phyloP scores from a whole-genome alignment of 1,140 invertebrate genomes.

The Trichomalopsis sarcophagae region DNA sequence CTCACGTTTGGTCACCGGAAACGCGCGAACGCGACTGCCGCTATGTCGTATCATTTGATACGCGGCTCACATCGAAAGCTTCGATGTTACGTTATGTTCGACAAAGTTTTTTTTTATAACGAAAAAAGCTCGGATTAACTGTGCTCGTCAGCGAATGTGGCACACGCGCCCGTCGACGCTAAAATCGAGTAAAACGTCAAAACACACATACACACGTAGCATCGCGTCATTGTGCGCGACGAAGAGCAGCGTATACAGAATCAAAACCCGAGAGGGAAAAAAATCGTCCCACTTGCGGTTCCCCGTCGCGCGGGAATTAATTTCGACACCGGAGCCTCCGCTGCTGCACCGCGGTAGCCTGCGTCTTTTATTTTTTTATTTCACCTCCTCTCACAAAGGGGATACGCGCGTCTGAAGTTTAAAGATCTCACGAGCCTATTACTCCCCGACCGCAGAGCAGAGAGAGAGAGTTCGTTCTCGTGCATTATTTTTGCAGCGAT shows the following conservation, averaged over 20 bases:
- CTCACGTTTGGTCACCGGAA: neutral
- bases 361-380: neutral
- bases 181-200: too few relatives aligned
- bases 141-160: too few relatives aligned
- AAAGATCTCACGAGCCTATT: conserved; percentile 57
- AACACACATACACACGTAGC: too few relatives aligned
- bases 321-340: neutral
- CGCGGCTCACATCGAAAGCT: too few relatives aligned
- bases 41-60: neutral
- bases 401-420: conserved; percentile 50
- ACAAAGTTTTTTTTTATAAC: too few relatives aligned
- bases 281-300: neutral
- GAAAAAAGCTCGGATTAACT: too few relatives aligned
- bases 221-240: too few relatives aligned
- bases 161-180: too few relatives aligned
- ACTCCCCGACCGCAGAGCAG: conserved; percentile 55
- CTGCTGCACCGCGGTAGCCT: neutral
- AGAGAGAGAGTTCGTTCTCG: too few relatives aligned
- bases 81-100: too few relatives aligned
- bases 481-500: too few relatives aligned
- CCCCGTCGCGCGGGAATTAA: neutral
- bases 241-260: neutral
- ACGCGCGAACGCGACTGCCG: neutral
- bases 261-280: neutral
- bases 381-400: neutral